Percentiles rank a stretch among this genome's conserved stretches.
phyloP scores from a whole-genome alignment of 2,888 invertebrate species.

The Sussaba pulchella region DNA sequence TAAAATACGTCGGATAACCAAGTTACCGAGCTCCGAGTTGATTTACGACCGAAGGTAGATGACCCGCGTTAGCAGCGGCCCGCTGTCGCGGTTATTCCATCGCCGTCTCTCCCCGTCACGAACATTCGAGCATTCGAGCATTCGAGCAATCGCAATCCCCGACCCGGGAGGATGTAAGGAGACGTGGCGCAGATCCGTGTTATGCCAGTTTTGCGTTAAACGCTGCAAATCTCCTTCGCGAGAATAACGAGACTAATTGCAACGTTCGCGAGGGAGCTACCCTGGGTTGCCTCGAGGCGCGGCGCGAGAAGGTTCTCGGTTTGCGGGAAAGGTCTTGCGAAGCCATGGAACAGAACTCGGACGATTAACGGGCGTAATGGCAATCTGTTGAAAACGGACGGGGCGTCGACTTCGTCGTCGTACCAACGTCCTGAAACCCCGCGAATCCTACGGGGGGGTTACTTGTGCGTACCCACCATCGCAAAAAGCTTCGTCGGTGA shows the following conservation, averaged over 20 bases:
- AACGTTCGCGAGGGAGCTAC: slow-evolving; percentile 29
- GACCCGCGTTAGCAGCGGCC: slow-evolving; percentile 33
- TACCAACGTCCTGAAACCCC: too few relatives aligned
- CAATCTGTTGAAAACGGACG: slow-evolving; percentile 66
- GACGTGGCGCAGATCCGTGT: not conserved
- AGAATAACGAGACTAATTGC: slow-evolving; percentile 67
- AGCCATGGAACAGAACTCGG: slow-evolving; percentile 55
- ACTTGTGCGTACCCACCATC: too few relatives aligned
- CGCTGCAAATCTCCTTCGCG: slow-evolving; percentile 59
- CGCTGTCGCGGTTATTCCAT: too few relatives aligned
- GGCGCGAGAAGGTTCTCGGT: slow-evolving; percentile 12
- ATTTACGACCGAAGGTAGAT: slow-evolving; percentile 40
- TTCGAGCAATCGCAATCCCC: too few relatives aligned
- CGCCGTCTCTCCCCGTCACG: too few relatives aligned
- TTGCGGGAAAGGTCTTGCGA: slow-evolving; percentile 40
- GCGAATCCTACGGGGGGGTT: too few relatives aligned
- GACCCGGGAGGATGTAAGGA: not conserved
- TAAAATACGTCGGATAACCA: too few relatives aligned
- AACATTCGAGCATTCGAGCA: too few relatives aligned
- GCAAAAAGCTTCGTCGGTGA: not conserved
- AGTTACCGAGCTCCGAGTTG: slow-evolving; percentile 1
- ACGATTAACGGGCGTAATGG: slow-evolving; percentile 68
- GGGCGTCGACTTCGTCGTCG: slow-evolving; percentile 46
- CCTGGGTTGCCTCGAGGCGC: slow-evolving; percentile 49
- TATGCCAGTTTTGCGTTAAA: slow-evolving; percentile 42